Evolutionary conservation across 2,113 vertebrate species (phyloP), one percentile per base, ranked within the genome.

Genomic region (Emydocephalus ijimae): DNA sequence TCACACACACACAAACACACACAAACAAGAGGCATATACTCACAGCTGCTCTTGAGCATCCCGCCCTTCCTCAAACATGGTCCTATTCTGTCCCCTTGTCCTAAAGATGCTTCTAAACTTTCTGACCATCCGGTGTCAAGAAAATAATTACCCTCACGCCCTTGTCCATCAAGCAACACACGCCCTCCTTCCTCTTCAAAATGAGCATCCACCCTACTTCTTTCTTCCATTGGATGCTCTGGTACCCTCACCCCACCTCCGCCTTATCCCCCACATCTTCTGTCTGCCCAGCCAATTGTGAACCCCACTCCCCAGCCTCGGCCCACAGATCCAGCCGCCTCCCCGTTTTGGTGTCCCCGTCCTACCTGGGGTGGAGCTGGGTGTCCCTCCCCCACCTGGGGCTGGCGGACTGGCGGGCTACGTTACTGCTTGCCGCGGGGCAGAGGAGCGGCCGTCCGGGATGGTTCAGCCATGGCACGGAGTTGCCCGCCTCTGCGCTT

Each of bases 401-500:
- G 88, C 86, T 54, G 87, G 74, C 21, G 24, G 86, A n/a, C 56
- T 21, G 88, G 86, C 8, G 48, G 48, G 48, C 88, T 88, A 18
- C 64, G 26, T 93, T 90, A 93, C 74, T 90, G 89, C 89, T 90
- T 23, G 92, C 81, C 55, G 61, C 56, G 3, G 74, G 89, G 74
- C 81, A 54, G 74, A 50, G 74, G 55, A 12, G 8, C n/a, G n/a
- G 81, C 81, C 34, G 89, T 89, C 54, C 26, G 74, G 92, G 92
- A 90, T 86, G 92, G 89, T 89, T 87, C 45, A 85, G 92, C 92
- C 92, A 93, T 93, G 92, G 89, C 92, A 90, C 81, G 89, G 55
- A 64, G 39, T 56, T 85, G 92, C 89, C 74, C 86, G 88, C 89
- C 56, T 93, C 89, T 43, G 81, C 89, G 56, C 69, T 93, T 26